Base-by-base conservation (phyloP, 2,888 invertebrate genomes). In the Aporophyla nigra region DNA sequence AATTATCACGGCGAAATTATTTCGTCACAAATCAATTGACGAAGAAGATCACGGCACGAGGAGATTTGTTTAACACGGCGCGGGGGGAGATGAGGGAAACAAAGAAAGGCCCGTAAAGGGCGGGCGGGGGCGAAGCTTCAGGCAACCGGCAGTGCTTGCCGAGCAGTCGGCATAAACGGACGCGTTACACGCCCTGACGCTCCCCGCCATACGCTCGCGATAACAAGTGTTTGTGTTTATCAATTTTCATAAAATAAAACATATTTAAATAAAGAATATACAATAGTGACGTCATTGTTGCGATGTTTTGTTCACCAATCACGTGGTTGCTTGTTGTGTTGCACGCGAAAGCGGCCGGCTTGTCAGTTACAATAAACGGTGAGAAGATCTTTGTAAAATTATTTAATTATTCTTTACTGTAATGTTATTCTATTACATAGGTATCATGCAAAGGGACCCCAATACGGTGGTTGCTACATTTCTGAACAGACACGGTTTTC, bases 21-120 rank as follows among this genome's bases (percentile, higher is more conserved):
- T 87, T 88, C 88, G 81, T 88, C 84, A 86, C 85, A 87, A 92
- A 92, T 92, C 93, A 93, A 94, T 94, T 94, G 93, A 92, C 93
- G 93, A 93, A 91, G 93, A 91, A 93, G 94, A 95, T 94, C 93
- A 90, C 92, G 91, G 95, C 95, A 95, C 95, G 94, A 95, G 95
- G 94, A 93, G 93, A 93, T 88, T 88, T 88, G 88, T 88, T 88
- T 88, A 86, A 88, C 87, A 93, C 93, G 92, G 76, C 87, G 90
- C 90, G 90, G 91, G 92, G 90, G 92, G 93, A 70, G 93, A 91
- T 90, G 78, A 92, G 93, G 93, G 96, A 96, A 96, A 96, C 96
- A 96, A 96, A 96, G 96, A 95, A 96, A 95, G 93, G 87, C 88
- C 91, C 92, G 92, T 91, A 91, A 72, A 86, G 93, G 95, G 94